phyloP scores from a whole-genome alignment of 2,113 vertebrate species.

The Pholis gunnellus region DNA sequence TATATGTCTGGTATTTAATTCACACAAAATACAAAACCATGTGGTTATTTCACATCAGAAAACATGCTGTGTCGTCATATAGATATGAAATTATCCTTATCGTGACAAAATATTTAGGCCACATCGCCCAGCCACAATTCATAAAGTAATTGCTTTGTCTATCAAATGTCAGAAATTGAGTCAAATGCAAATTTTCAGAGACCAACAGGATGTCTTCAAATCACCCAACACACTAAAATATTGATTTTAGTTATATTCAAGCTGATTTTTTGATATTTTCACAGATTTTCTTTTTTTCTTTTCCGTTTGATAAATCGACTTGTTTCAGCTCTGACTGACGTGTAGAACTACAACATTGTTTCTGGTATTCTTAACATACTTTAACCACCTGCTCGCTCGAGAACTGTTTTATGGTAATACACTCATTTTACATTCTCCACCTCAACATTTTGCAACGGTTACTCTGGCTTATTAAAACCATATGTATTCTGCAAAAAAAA shows the following conservation, averaged over 20 bases:
- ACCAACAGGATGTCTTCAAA: not conserved
- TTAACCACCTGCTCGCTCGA: not conserved
- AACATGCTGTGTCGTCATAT: not conserved
- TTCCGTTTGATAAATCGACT: not conserved
- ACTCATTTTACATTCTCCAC: slow-evolving; percentile 1
- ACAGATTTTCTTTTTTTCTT: not conserved
- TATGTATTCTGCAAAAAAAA: slow-evolving; percentile 9
- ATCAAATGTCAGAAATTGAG: not conserved
- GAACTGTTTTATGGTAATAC: not conserved
- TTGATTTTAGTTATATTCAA: not conserved
- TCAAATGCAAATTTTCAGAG: not conserved
- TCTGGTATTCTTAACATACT: not conserved
- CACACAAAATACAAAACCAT: not conserved
- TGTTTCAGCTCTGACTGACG: not conserved
- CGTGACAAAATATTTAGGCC: not conserved
- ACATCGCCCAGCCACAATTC: not conserved
- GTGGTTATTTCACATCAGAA: not conserved
- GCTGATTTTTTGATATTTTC: not conserved
- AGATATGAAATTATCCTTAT: not conserved
- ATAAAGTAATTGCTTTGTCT: not conserved
- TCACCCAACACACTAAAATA: not conserved
- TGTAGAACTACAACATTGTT: not conserved
- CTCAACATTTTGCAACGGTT: not conserved
- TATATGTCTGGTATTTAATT: not conserved
- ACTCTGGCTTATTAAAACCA: not conserved